These are phyloP conservation scores for Lasioglossum oenotherae DNA, from an alignment of 2,888 invertebrate genomes.

Conservation along the genomic window DNA sequence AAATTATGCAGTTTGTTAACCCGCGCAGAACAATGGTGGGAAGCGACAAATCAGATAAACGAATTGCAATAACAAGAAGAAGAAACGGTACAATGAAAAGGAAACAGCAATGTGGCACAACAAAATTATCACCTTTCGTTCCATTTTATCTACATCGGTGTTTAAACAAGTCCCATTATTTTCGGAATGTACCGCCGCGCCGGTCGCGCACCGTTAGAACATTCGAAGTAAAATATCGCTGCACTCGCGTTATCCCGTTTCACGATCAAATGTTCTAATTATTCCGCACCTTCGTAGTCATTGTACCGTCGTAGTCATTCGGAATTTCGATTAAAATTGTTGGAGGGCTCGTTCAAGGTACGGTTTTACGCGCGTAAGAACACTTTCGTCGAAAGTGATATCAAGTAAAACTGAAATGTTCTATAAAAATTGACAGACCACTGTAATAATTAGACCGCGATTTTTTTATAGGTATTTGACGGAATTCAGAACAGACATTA, in stretches of 20 bases:
- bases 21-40: not conserved
- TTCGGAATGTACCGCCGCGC: not conserved
- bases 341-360: constrained; percentile 35
- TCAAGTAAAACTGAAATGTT: not conserved
- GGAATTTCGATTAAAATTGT: constrained; percentile 55
- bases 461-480: no score
- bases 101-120: not conserved
- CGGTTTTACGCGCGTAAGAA: constrained; percentile 41
- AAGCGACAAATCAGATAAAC: not conserved
- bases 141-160: not conserved
- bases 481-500: no score
- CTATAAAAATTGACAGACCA: not conserved
- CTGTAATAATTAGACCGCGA: no score
- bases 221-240: not conserved
- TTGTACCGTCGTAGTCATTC: constrained; percentile 23
- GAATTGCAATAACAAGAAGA: not conserved
- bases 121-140: not conserved
- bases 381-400: constrained; percentile 15
- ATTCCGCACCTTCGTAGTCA: constrained; percentile 17
- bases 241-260: not conserved
- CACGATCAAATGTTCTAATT: not conserved
- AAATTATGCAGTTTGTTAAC: not conserved
- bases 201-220: not conserved
- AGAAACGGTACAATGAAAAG: not conserved
- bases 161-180: constrained; percentile 7